These are phyloP conservation scores for Sebastes steindachneri DNA, from an alignment of 2,797 vertebrate genomes.

Conservation along the genomic window DNA sequence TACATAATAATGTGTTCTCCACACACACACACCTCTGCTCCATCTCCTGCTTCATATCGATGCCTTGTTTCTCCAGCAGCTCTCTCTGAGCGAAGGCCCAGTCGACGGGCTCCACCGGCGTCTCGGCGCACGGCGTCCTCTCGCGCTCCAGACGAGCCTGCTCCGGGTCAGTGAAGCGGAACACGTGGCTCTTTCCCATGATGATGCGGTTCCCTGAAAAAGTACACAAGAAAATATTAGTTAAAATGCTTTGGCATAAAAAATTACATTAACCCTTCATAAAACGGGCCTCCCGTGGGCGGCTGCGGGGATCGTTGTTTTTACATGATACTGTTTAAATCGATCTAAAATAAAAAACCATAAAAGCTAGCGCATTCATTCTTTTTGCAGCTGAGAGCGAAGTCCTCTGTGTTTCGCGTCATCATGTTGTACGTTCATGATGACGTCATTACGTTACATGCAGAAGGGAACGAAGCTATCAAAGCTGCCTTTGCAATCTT, in stretches of 20 bases:
- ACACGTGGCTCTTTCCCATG: conserved; percentile 98
- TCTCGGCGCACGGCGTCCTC: conserved; percentile 94
- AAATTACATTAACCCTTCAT: not conserved
- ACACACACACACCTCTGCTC: conserved; percentile 88
- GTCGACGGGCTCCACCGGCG: conserved; percentile 93
- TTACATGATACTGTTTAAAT: no score
- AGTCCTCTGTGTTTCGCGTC: no score
- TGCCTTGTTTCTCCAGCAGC: conserved; percentile 97
- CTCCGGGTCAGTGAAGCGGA: conserved; percentile 97
- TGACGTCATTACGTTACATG: no score
- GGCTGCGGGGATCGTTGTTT: no score
- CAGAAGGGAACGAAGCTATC: no score
- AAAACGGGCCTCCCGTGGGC: no score
- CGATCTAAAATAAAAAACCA: no score
- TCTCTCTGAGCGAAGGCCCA: conserved; percentile 98
- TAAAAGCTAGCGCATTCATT: no score
- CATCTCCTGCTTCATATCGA: conserved; percentile 99
- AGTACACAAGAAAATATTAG: not conserved
- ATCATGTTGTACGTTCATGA: no score
- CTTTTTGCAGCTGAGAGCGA: no score
- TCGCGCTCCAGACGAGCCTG: conserved; percentile 96
- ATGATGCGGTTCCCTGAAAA: conserved; percentile 94
- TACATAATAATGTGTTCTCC: not conserved
- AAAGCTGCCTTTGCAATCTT: no score
- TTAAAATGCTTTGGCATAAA: not conserved